Evolutionary conservation across 1,140 invertebrate genomes (phyloP).

Genomic region (Hetaerina americana): DNA sequence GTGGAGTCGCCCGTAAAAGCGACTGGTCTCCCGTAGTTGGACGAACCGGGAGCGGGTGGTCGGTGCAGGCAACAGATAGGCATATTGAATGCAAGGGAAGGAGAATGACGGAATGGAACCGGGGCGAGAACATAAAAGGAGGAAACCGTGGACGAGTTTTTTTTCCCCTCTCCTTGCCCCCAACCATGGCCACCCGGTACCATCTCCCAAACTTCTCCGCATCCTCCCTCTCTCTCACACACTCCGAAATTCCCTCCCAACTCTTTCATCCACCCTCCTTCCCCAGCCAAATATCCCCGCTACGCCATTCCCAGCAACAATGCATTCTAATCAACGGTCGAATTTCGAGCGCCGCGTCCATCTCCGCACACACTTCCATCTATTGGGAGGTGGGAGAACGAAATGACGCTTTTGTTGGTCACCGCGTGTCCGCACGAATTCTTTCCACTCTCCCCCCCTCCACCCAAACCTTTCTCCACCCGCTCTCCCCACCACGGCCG

Average conservation of each 20-base stretch:
- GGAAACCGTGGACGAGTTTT: not conserved
- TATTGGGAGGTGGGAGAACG: not conserved
- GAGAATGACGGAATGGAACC: no score
- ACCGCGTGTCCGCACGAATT: not conserved
- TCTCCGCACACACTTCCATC: not conserved
- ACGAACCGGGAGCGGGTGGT: no score
- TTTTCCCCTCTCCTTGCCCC: not conserved
- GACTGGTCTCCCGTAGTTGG: no score
- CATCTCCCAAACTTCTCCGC: not conserved
- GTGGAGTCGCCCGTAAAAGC: no score
- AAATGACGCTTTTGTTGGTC: not conserved
- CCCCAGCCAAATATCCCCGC: not conserved
- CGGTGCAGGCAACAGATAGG: no score
- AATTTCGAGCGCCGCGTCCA: not conserved
- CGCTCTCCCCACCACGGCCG: not conserved
- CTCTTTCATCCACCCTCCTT: no score
- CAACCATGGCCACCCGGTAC: no score
- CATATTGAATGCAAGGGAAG: no score
- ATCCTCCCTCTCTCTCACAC: not conserved
- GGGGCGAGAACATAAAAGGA: no score
- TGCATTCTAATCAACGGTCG: not conserved
- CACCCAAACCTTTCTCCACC: not conserved
- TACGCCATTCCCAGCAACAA: not conserved
- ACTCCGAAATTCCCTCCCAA: not conserved
- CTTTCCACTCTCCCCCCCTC: not conserved